Evolutionary conservation across 1,140 invertebrate genomes (phyloP), one percentile per base, ranked within the genome.

Genomic region (Drosophila ohnishii): DNA sequence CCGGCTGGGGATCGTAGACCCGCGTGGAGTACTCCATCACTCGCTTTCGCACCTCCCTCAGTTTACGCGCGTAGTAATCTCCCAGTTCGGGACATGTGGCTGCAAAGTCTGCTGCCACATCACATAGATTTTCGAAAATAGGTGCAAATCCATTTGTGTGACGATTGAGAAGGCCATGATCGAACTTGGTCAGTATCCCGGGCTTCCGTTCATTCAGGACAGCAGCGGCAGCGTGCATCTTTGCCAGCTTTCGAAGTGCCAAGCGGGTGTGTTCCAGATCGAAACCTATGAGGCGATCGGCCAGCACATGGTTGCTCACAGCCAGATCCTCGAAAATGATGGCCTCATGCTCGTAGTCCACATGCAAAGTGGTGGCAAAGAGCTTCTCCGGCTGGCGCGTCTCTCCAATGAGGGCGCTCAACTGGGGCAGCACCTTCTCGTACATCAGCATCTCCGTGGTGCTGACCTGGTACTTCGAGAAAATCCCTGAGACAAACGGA

Each of bases 311-410:
- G 1, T 93, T 92, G 30, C 73, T 80, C 8, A 90, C 79, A 9
- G 87, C 83, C 19, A 95, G 78, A 81, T 95, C 94, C 59, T 94
- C 94, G 82, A 95, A 90, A 25, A 91, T 88, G 13, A 89, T 91
- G 13, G 90, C 90, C 10, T 73, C 74, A 19, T 74, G 82, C 19
- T 91, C 80, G 34, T 90, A 88, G 65, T 91, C 90, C 7, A 91
- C 90, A 39, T 90, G 63, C 14, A 91, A 28, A 0, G 88, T 91
- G 47, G 78, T 65, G 7, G 90, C 87, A n/a, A 90, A 91, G 1
- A 91, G 22, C 25, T 91, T 84, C 32, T 91, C 90, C 5, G 61
- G 61, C 45, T 88, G 67, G 8, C 64, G 48, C 0, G 82, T 85
- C 35, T 56, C 57, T 3, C 42, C 65, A 2, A 91, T 34, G 3